Conservation (phyloP, 2,797 vertebrate genomes). For the Chanos chanos region DNA sequence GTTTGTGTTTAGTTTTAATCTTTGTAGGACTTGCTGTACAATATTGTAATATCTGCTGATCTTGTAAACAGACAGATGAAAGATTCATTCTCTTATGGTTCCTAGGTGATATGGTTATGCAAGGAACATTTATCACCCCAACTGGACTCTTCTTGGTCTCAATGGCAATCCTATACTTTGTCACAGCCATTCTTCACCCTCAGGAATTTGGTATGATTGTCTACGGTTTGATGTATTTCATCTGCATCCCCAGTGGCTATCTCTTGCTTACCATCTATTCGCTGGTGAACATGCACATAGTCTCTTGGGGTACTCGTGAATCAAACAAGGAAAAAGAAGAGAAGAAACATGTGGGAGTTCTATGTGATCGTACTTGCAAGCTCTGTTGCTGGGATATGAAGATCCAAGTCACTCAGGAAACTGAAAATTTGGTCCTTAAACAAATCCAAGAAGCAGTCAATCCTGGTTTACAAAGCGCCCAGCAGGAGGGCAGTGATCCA, state of each 20-base stretch:
- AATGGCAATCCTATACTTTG: constrained; percentile 67
- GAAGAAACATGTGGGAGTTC: constrained; percentile 53
- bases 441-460: constrained; percentile 56
- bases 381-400: constrained; percentile 77
- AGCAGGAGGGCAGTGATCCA: constrained; percentile 7
- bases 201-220: constrained; percentile 66
- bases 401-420: constrained; percentile 68
- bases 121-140: constrained; percentile 74
- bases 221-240: constrained; percentile 80
- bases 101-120: constrained; percentile 73
- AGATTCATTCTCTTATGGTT: not conserved
- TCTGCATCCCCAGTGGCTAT: constrained; percentile 82
- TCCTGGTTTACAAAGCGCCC: constrained; percentile 14
- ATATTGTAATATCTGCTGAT: no score
- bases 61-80: no score
- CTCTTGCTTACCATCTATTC: constrained; percentile 80
- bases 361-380: constrained; percentile 68
- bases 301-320: constrained; percentile 80
- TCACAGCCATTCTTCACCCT: constrained; percentile 76
- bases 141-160: constrained; percentile 77
- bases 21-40: no score
- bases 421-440: constrained; percentile 62
- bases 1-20: no score
- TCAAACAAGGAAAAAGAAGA: constrained; percentile 54
- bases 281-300: constrained; percentile 77